Percentiles rank a stretch among this genome's conserved stretches.
These are phyloP conservation scores for Uropsilus gracilis DNA, from an alignment of 2,113 vertebrate species.

Conservation along the genomic window DNA sequence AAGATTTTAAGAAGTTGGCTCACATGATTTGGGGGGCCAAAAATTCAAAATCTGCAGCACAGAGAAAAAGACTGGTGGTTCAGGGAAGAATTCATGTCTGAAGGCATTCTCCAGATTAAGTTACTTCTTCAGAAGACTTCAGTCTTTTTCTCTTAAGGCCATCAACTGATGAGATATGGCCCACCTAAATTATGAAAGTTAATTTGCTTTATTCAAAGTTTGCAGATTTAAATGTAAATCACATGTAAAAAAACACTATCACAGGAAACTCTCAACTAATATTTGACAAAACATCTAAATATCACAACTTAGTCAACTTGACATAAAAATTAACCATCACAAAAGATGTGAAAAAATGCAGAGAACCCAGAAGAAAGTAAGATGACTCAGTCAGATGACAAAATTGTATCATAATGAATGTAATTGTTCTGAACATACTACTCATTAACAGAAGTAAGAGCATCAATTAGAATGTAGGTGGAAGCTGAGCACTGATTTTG, in stretches of 20 bases:
- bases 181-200: neutral
- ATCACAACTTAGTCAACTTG: neutral
- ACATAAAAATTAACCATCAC: slow-evolving; percentile 19
- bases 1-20: neutral
- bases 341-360: neutral
- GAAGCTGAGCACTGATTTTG: neutral
- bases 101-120: neutral
- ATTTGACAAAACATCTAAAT: neutral
- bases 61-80: neutral
- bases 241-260: neutral
- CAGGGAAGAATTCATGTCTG: neutral
- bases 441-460: neutral
- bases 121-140: neutral
- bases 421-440: neutral
- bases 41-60: neutral
- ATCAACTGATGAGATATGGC: neutral
- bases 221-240: neutral
- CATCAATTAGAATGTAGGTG: neutral
- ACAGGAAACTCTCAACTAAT: neutral
- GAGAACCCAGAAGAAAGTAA: neutral
- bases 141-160: neutral
- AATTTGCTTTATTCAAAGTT: neutral
- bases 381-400: neutral
- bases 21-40: neutral
- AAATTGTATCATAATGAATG: neutral